Conservation (phyloP, 2,113 vertebrate species). For the Pongo pygmaeus region DNA sequence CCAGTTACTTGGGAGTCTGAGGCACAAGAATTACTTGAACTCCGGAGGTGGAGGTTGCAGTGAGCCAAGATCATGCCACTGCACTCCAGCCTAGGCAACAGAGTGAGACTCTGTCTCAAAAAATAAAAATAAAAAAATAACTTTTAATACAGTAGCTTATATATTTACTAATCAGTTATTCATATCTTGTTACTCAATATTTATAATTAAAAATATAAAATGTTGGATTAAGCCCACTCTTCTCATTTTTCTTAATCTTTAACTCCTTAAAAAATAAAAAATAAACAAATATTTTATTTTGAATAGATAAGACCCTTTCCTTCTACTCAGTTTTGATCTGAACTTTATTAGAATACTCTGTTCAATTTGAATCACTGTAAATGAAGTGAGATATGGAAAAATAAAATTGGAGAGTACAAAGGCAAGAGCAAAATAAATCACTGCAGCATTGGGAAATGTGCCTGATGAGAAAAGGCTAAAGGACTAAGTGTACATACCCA, state of each 20-base stretch:
- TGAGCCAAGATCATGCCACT: too few relatives aligned
- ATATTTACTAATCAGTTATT: background rate
- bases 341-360: background rate
- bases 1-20: too few relatives aligned
- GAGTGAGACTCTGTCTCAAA: too few relatives aligned
- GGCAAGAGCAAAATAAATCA: constrained; percentile 52
- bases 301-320: background rate
- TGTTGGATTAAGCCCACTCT: background rate
- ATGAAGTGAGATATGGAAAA: constrained; percentile 53
- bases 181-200: background rate
- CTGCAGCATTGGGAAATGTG: constrained; percentile 10
- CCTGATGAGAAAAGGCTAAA: constrained; percentile 42
- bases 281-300: background rate
- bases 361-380: constrained; percentile 25
- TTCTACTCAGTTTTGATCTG: background rate
- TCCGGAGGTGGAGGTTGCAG: too few relatives aligned
- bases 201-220: constrained; percentile 13
- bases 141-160: background rate
- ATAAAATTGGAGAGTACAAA: constrained; percentile 33
- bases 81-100: too few relatives aligned
- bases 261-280: background rate
- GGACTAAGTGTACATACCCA: constrained; percentile 3
- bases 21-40: too few relatives aligned
- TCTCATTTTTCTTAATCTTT: background rate
- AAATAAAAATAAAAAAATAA: background rate